phyloP scores from a whole-genome alignment of 1,140 invertebrate species.

The Pseudachorutes palmiensis region DNA sequence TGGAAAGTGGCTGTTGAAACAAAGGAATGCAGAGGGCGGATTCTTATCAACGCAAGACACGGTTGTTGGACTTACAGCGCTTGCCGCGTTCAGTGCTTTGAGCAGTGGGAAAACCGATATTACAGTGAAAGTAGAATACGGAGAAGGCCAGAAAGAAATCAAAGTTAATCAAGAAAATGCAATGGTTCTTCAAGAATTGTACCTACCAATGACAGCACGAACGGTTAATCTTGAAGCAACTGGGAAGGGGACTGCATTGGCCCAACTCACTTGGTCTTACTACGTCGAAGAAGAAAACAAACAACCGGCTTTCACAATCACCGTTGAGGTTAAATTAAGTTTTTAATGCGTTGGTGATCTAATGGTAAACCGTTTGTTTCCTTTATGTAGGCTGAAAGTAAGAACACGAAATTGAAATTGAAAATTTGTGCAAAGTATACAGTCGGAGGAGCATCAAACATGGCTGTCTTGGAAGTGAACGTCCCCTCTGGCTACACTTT shows the following conservation, averaged over 20 bases:
- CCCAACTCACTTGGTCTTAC: slow-evolving; percentile 72
- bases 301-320: slow-evolving; percentile 51
- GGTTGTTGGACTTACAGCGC: slow-evolving; percentile 16
- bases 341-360: too few species aligned
- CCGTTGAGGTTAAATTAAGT: not conserved
- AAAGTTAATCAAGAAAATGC: slow-evolving; percentile 10
- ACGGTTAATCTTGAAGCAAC: slow-evolving; percentile 58
- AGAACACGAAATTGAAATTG: not conserved
- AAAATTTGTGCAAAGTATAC: not conserved
- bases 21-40: slow-evolving; percentile 70
- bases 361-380: too few species aligned
- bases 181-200: slow-evolving; percentile 26
- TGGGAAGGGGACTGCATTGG: slow-evolving; percentile 71
- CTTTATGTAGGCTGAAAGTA: not conserved
- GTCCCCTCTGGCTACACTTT: slow-evolving; percentile 76
- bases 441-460: slow-evolving; percentile 53
- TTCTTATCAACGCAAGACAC: slow-evolving; percentile 64
- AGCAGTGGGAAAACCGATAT: not conserved
- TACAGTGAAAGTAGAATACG: not conserved
- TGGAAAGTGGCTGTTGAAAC: slow-evolving; percentile 71
- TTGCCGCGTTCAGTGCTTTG: not conserved
- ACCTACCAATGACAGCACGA: slow-evolving; percentile 50
- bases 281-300: slow-evolving; percentile 79
- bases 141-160: not conserved
- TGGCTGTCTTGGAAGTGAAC: slow-evolving; percentile 78